A percentile compares a stretch with the other conserved stretches of the same genome.
Conservation (phyloP, 1,140 invertebrate species). For the Bombus consobrinus region DNA sequence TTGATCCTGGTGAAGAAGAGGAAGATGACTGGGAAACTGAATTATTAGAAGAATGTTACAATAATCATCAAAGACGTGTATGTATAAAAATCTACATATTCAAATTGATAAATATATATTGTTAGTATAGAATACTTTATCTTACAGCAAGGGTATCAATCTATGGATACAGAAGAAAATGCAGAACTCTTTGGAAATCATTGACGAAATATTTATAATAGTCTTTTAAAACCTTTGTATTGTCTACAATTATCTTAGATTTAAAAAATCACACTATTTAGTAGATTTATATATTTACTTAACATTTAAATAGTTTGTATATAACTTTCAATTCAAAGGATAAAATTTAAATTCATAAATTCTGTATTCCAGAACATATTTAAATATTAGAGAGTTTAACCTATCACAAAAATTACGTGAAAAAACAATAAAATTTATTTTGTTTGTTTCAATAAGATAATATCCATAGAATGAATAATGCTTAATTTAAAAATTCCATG, state of each 20-base stretch:
- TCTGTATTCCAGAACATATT: conserved; percentile 39
- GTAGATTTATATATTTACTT: conserved; percentile 51
- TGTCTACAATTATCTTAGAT: conserved; percentile 14
- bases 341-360: conserved; percentile 47
- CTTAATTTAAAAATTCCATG: conserved; percentile 17
- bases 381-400: conserved; percentile 34
- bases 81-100: conserved; percentile 54
- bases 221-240: conserved; percentile 49
- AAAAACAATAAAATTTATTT: conserved; percentile 3
- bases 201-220: conserved; percentile 39
- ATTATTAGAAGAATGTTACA: conserved; percentile 81
- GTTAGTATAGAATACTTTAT: conserved; percentile 63
- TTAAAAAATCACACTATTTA: conserved; percentile 48
- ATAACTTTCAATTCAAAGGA: conserved; percentile 16
- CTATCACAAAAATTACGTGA: background rate
- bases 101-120: conserved; percentile 26
- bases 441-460: conserved; percentile 1
- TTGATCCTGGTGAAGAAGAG: conserved; percentile 85
- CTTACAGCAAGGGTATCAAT: conserved; percentile 80
- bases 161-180: conserved; percentile 80
- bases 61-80: conserved; percentile 78
- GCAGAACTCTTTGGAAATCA: conserved; percentile 77
- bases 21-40: conserved; percentile 86
- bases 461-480: conserved; percentile 12
- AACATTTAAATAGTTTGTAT: conserved; percentile 31